Evolutionary conservation across 2,888 invertebrate species (phyloP).

Genomic region (Ichneumon xanthorius): DNA sequence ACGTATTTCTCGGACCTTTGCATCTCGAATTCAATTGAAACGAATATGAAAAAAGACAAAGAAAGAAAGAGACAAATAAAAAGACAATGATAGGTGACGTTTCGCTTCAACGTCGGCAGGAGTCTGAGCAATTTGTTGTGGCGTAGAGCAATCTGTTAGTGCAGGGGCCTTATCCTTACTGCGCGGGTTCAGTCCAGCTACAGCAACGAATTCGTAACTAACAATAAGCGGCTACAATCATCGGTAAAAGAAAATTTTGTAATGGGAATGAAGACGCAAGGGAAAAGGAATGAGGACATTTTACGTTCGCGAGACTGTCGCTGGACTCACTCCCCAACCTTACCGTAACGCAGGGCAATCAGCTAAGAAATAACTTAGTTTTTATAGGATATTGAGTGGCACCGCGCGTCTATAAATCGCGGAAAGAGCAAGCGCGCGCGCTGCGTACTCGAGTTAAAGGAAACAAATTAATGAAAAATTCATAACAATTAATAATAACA

Average conservation of each 20-base stretch:
- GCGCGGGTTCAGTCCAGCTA: slow-evolving; percentile 76
- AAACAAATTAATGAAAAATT: slow-evolving; percentile 28
- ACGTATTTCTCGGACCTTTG: slow-evolving; percentile 34
- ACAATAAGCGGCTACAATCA: background rate
- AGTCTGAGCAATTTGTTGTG: slow-evolving; percentile 78
- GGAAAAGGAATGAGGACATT: background rate
- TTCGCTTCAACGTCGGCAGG: slow-evolving; percentile 62
- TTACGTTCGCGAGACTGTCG: slow-evolving; percentile 56
- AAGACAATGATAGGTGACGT: slow-evolving; percentile 50
- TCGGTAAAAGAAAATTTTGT: slow-evolving; percentile 27
- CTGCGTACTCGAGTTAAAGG: slow-evolving; percentile 64
- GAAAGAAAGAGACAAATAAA: slow-evolving; percentile 36
- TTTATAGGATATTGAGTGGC: slow-evolving; percentile 84
- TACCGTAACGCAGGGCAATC: slow-evolving; percentile 85
- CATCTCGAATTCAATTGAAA: slow-evolving; percentile 48
- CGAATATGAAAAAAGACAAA: background rate
- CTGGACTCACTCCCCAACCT: slow-evolving; percentile 77
- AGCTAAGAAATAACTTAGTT: slow-evolving; percentile 85
- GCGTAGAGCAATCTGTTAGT: slow-evolving; percentile 84
- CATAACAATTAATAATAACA: slow-evolving; percentile 52
- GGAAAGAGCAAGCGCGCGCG: slow-evolving; percentile 52
- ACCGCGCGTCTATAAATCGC: slow-evolving; percentile 74
- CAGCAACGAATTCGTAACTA: slow-evolving; percentile 51
- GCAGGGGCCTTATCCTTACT: slow-evolving; percentile 85
- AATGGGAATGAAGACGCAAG: background rate